Base-by-base conservation (phyloP, 2,888 invertebrate genomes). In the Hoplodrina blanda region DNA sequence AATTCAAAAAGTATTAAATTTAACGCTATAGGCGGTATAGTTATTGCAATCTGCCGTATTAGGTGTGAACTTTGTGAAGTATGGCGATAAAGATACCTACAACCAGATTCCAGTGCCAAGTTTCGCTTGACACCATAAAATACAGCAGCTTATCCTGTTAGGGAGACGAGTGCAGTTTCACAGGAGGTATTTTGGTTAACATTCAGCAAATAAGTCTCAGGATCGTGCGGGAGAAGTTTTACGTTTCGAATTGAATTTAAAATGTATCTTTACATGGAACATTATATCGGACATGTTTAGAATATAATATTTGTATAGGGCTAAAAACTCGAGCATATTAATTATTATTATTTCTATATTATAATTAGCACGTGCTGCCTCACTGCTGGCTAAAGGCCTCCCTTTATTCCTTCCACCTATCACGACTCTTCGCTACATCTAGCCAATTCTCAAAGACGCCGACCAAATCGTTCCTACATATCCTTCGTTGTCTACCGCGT, bases 31-130 rank as follows among this genome's bases (percentile, higher is more conserved):
- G 25, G 19, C 19, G 49, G 25, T 25, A 50, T 33, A 46, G 30
- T 69, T 57, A 69, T 78, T 25, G 46, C 78, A 66, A 69, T 53
- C 69, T 63, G 78, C 60, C 44, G 13, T 46, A 60, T 50, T 59
- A 11, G 55, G 49, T 62, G 64, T 62, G 33, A 77, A 68, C 37
- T 62, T 41, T 62, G 30, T 62, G 46, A 68, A 60, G 25, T 69
- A 73, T 68, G 41, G 46, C 13, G 55, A 55, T 46, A 73, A 62
- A 63, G 49, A 56, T 56, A 41, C 11, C 41, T 11, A 50, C 44
- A 15, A 13, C 46, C 46, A 46, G 17, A 17, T 46, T 20, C 5
- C 25, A 54, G 63, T 56, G 67, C 73, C 50, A 64, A 64, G 50
- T 57, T 57, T 68, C 20, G 41, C 41, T 57, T 30, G 30, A 54